Evolutionary conservation across 2,888 invertebrate species (phyloP), one percentile per base, ranked within the genome.

Genomic region (Scaptomyza reducta): DNA sequence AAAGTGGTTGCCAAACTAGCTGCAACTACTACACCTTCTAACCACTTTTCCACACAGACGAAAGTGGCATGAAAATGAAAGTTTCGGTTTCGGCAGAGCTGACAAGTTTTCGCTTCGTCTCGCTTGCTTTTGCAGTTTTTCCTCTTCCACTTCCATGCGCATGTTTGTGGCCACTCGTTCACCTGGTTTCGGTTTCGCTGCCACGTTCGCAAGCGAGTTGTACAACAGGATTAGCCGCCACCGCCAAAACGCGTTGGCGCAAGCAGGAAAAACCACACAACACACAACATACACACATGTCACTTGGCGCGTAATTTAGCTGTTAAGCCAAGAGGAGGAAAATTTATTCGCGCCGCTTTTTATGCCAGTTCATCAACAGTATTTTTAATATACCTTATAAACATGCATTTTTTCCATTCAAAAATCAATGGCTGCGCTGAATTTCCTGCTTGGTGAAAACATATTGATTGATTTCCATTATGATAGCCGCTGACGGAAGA

Each of bases 31-130:
- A 16, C 35, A 54, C 49, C 67, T 74, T 71, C 57, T 67, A 66
- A 49, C 61, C 56, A 67, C 71, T 71, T 79, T 83, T 68, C 74
- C 73, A 66, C 46, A 27, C 27, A 51, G 53, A 54, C 49, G 75
- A 75, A 74, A 74, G 74, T 72, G 46, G 58, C 69, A 63, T 80
- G 87, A 87, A 87, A 87, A 82, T 79, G 87, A 87, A 87, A 88
- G 88, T 87, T 78, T 82, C 65, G 58, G 60, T 62, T 69, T 73
- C 70, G 70, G 70, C 67, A 67, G 10, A 63, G 73, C 73, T 70
- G 67, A 71, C 74, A 83, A 81, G 84, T 82, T 82, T 87, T 79
- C 74, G 80, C 71, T 54, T 56, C 56, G 72, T 13, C 42, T 44
- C 41, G 66, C 38, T 60, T 22, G 35, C 31, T 47, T 47, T 67